Base-by-base conservation (phyloP, 1,140 invertebrate species). In the Lepidurus packardi region DNA sequence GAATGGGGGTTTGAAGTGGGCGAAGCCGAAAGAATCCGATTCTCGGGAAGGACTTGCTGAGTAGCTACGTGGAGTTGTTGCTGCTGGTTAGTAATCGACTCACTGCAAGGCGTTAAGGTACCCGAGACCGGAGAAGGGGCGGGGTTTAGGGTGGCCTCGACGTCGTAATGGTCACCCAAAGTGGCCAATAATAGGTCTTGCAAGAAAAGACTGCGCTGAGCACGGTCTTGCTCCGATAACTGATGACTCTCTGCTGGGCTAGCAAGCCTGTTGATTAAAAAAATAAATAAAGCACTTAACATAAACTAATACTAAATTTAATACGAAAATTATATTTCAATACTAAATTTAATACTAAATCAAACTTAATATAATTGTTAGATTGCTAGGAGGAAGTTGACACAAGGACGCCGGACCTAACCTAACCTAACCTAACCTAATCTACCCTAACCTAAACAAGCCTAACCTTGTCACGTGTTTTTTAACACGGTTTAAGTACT, bases 121-220 rank as follows among this genome's bases (percentile, higher is more conserved):
- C 16, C 53, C 53, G 53, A 7, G 53, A 7, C 53, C 13, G 53
- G 53, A 65, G 53, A 13, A 21, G 53, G 53, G 53, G 53, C 53
- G 53, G 53, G 53, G 53, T 65, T 65, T 9, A 65, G n/a, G 8
- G 53, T 11, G 53, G 53, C 53, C 16, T 65, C 21, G 53, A 65
- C 53, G 13, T 78, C 73, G 41, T 82, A 81, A 73, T 80, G 78
- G 74, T 86, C 84, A 47, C 88, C 87, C 81, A 92, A 84, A 43
- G 90, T 89, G 43, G 89, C 87, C 77, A 92, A 84, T 44, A 92
- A 85, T 76, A 92, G 83, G 85, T 92, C 91, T 81, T 91, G 89
- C 74, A 90, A 87, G 86, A 92, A 92, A 21, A 91, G 82, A 83
- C 90, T 91, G 80, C 89, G 86, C 83, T 91, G 90, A 77, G 89